phyloP scores from a whole-genome alignment of 2,888 invertebrate species.

The Lasiommata megera region DNA sequence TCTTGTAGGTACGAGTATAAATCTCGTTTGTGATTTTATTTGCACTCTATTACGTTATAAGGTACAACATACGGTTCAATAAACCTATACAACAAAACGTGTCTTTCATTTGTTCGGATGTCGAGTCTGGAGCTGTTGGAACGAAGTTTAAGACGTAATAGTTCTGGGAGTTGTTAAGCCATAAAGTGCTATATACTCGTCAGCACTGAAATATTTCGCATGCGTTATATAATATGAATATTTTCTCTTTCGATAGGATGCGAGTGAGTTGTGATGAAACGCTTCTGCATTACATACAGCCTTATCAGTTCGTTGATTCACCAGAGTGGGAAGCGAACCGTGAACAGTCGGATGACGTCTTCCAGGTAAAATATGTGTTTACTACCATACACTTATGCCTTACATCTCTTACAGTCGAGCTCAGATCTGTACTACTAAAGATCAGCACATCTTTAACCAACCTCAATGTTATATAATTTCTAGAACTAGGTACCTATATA shows the following conservation, averaged over 20 bases:
- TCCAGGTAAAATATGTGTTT: conserved; percentile 80
- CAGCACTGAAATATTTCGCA: no score
- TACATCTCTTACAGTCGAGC: no score
- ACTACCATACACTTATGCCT: no score
- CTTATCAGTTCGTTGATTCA: conserved; percentile 93
- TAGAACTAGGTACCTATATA: no score
- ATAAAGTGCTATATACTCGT: neutral
- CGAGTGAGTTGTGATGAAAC: conserved; percentile 91
- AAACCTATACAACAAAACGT: conserved; percentile 1
- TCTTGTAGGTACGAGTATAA: no score
- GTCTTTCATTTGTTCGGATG: neutral
- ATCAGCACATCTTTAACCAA: neutral
- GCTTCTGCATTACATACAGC: conserved; percentile 90
- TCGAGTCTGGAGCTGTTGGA: neutral
- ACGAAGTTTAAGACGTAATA: neutral
- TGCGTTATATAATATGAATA: neutral
- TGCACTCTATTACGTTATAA: neutral
- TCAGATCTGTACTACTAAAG: neutral
- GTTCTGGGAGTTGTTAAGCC: neutral
- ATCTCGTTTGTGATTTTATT: no score
- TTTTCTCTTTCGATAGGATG: conserved; percentile 77
- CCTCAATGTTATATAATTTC: no score
- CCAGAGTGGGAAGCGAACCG: conserved; percentile 93
- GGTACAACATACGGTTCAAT: conserved; percentile 1
- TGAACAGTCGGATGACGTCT: conserved; percentile 88